These are phyloP conservation scores for Chiloscyllium punctatum DNA, from an alignment of 2,797 vertebrate species.

Conservation along the genomic window DNA sequence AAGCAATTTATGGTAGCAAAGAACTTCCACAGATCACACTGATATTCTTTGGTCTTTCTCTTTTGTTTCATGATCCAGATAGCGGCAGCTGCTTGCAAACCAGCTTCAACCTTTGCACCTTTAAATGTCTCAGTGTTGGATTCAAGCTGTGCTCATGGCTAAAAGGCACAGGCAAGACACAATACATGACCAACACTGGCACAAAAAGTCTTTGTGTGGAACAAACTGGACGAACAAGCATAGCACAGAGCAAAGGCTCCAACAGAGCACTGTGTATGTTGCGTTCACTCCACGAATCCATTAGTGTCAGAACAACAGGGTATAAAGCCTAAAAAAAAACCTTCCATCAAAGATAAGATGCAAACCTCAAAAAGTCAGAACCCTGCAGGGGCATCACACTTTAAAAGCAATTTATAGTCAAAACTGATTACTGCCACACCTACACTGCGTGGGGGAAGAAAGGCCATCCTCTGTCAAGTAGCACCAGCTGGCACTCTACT, in stretches of 20 bases:
- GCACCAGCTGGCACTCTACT: background rate
- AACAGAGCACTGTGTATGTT: background rate
- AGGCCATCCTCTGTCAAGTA: background rate
- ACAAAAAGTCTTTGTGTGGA: background rate
- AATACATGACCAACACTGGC: background rate
- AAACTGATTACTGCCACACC: background rate
- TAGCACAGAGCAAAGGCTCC: background rate
- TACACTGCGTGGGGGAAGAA: background rate
- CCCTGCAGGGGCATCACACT: background rate
- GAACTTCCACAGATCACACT: background rate
- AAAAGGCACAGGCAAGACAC: background rate
- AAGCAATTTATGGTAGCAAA: background rate
- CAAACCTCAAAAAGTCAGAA: background rate
- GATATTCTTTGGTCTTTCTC: background rate
- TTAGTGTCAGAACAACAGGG: background rate
- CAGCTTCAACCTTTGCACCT: background rate
- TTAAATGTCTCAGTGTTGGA: background rate
- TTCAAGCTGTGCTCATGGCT: background rate
- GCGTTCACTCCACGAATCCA: background rate
- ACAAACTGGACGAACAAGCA: background rate
- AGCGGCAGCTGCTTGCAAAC: background rate
- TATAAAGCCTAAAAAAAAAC: background rate
- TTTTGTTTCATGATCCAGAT: background rate
- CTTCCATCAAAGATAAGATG: background rate
- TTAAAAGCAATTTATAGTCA: slow-evolving; percentile 30